Percentiles rank a stretch among this genome's conserved stretches.
Evolutionary conservation across 2,888 invertebrate species (phyloP).

Genomic region (Pheosia tremula): DNA sequence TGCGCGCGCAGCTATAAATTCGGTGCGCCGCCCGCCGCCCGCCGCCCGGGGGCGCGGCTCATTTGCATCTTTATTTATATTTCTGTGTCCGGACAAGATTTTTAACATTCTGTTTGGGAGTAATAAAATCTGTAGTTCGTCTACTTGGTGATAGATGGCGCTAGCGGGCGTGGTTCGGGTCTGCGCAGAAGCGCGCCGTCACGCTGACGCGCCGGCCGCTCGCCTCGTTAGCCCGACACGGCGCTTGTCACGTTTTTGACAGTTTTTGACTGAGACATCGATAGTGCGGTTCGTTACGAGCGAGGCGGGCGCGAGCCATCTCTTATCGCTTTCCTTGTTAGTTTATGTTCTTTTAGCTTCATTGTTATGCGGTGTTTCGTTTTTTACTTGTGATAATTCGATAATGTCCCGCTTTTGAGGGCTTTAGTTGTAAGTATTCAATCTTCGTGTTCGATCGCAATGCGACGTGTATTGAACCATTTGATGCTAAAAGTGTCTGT

Average conservation of each 20-base stretch:
- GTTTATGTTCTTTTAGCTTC: conserved; percentile 74
- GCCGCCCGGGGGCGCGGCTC: conserved; percentile 74
- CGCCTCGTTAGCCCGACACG: conserved; percentile 81
- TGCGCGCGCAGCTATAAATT: conserved; percentile 78
- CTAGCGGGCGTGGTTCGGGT: conserved; percentile 28
- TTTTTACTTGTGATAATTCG: conserved; percentile 60
- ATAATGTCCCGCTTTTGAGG: conserved; percentile 51
- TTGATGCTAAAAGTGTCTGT: conserved; percentile 28
- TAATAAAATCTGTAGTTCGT: conserved; percentile 39
- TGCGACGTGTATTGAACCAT: conserved; percentile 41
- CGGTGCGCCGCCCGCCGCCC: conserved; percentile 63
- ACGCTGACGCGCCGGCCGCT: conserved; percentile 61
- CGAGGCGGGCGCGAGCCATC: conserved; percentile 63
- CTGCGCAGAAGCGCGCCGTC: conserved; percentile 56
- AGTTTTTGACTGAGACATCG: conserved; percentile 84
- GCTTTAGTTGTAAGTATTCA: conserved; percentile 43
- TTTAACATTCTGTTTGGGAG: conserved; percentile 32
- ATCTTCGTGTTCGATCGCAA: conserved; percentile 42
- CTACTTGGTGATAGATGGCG: conserved; percentile 74
- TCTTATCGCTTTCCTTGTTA: conserved; percentile 75
- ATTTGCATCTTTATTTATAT: conserved; percentile 78
- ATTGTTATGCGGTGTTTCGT: conserved; percentile 63
- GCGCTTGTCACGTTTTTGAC: conserved; percentile 82
- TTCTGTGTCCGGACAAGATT: conserved; percentile 50
- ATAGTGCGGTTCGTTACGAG: conserved; percentile 78